phyloP scores from a whole-genome alignment of 64 coral and sea anemone genomes.

The Pocillopora verrucosa region DNA sequence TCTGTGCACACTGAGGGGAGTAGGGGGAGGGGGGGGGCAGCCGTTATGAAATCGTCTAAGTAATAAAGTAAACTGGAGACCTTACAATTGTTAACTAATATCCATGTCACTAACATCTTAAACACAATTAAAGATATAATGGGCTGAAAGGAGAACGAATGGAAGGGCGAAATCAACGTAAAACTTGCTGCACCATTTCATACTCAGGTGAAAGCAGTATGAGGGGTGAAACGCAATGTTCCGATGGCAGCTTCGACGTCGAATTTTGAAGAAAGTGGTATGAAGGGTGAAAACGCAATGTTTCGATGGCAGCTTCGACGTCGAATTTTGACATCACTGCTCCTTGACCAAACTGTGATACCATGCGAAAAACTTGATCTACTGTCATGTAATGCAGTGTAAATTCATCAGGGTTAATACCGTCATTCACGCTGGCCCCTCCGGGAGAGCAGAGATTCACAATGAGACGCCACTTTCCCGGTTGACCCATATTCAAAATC shows the following conservation, averaged over 20 bases:
- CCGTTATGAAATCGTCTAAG: not conserved
- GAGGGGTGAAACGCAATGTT: not conserved
- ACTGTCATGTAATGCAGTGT: too few relatives aligned
- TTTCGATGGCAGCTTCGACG: not conserved
- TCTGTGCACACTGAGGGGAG: not conserved
- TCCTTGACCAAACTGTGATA: too few relatives aligned
- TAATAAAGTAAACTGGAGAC: not conserved
- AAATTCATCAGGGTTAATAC: too few relatives aligned
- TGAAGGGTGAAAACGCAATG: not conserved
- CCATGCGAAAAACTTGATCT: too few relatives aligned
- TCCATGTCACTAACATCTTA: not conserved
- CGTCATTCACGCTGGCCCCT: too few relatives aligned
- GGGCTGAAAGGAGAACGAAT: constrained; percentile 8
- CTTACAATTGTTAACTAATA: constrained; percentile 6
- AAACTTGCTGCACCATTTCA: not conserved
- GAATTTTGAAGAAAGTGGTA: not conserved
- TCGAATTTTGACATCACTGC: not conserved
- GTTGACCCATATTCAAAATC: not conserved
- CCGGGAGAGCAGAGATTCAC: not conserved
- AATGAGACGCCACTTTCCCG: not conserved
- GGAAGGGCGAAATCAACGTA: not conserved
- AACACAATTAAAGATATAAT: constrained; percentile 15
- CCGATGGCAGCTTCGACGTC: not conserved
- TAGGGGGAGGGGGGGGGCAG: not conserved
- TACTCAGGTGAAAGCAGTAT: not conserved